Evolutionary conservation across 1,140 invertebrate genomes (phyloP), one percentile per base, ranked within the genome.

Genomic region (Lasioglossum albipes): DNA sequence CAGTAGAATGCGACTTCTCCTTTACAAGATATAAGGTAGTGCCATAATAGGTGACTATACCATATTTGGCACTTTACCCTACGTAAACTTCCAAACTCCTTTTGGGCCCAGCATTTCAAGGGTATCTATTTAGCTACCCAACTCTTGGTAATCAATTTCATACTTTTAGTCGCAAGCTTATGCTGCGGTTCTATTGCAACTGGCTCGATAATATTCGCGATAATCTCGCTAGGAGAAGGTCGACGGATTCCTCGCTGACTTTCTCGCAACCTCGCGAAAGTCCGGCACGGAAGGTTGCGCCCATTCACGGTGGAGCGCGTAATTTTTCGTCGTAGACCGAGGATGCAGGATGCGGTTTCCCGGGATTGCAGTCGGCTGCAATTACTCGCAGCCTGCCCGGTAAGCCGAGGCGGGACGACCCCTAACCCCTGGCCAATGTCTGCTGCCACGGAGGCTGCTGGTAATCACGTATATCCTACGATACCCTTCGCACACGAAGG

Each of bases 381-480:
- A 91, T 91, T 92, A 92, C 88, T 87, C 72, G 88, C 83, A 85
- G 85, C 84, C 86, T 90, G 85, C 82, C 82, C 87, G 86, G 88
- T 90, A 91, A 90, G 87, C 89, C 85, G 81, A 90, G 89, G 90
- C 90, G 90, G 90, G 84, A 85, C 89, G 90, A 92, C 90, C 90
- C 86, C 66, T 88, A 89, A 91, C 91, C 91, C 80, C 68, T 77
- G 77, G 57, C 81, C 84, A 76, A 84, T 85, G 86, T 87, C 86
- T 87, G 87, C 90, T 86, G 89, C 88, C 78, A 85, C 85, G 79
- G 90, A 89, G 86, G 89, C 90, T 90, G 90, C 84, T 83, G 86
- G 90, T 91, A 91, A 92, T 91, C 91, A 89, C 87, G 89, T 90
- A 90, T 83, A 90, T 83, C 88, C 84, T 89, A 89, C 86, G 87